Base-by-base conservation (phyloP, 2,113 vertebrate species). In the Stictonetta naevosa region DNA sequence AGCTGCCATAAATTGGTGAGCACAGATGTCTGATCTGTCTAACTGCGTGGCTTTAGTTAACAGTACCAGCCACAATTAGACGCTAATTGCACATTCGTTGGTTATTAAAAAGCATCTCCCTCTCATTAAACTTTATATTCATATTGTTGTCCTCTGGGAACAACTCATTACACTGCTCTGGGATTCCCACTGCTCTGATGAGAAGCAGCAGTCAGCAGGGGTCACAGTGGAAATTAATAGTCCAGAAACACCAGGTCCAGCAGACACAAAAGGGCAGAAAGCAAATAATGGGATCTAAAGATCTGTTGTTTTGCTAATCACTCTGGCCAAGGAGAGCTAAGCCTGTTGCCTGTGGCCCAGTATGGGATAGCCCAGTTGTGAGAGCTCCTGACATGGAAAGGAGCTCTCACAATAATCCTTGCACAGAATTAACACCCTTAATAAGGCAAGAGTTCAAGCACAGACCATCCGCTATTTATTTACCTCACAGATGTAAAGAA, bases 41-140 rank as follows among this genome's bases (percentile, higher is more conserved):
- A 63, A 96, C 90, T 88, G 68, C 46, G 59, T 92, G 93, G 68
- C 82, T 93, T 92, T 96, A 96, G 94, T 94, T 96, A 96, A 88
- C 79, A 88, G 85, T 71, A 90, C 90, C 90, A 93, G 90, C 68
- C 84, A 94, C 93, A 95, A 96, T 96, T 94, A 97, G 78, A 90
- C 85, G 53, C 92, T 96, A 96, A 96, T 96, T 96, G 93, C 0
- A 0, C 90, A 88, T 96, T 96, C 56, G 1, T 73, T 86, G 83
- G 76, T 88, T 93, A 83, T 86, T 88, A 78, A 92, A 93, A 94
- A 92, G 60, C 83, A 92, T 95, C 93, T 90, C 88, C 73, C 76
- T 96, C 92, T 97, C 96, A 96, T 96, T 96, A 97, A 94, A 93
- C 73, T 93, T 93, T 82, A 83, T 78, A 94, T 96, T 96, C 88